These are phyloP conservation scores for Petrocephalus schoutedeni DNA, from an alignment of 2,797 vertebrate species.

Conservation along the genomic window DNA sequence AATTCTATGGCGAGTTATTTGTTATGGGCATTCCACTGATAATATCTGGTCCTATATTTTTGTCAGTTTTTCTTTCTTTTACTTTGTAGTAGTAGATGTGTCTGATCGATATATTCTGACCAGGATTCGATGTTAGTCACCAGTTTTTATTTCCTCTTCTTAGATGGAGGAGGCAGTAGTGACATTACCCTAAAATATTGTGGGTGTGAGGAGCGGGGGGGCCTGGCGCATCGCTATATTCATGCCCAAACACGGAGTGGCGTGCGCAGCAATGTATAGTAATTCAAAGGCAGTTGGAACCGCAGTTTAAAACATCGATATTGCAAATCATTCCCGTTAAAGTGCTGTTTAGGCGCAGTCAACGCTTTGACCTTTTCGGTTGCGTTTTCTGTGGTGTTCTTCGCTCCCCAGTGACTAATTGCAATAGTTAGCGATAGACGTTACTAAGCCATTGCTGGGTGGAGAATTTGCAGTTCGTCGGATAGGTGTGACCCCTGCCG, in stretches of 20 bases:
- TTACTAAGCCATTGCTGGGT: slow-evolving; percentile 7
- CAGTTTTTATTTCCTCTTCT: background rate
- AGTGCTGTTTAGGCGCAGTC: background rate
- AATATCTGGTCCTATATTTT: background rate
- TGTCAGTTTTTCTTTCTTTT: background rate
- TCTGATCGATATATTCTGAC: background rate
- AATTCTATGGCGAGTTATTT: background rate
- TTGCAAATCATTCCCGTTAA: background rate
- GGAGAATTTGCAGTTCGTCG: background rate
- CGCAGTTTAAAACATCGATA: background rate
- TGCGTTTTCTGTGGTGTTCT: background rate
- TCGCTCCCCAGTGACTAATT: background rate
- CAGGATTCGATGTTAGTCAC: background rate
- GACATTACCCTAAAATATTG: background rate
- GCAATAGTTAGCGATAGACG: background rate
- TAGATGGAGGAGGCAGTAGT: background rate
- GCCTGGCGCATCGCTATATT: background rate
- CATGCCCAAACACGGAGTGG: background rate
- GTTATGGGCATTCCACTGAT: background rate
- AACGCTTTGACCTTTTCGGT: background rate
- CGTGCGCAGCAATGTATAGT: background rate
- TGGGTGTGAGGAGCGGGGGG: background rate
- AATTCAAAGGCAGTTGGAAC: background rate
- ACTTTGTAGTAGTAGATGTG: background rate
- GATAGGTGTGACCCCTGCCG: background rate